phyloP scores from a whole-genome alignment of 37 sponge, comb jelly and placozoan genomes.

The Aplysina aerophoba region DNA sequence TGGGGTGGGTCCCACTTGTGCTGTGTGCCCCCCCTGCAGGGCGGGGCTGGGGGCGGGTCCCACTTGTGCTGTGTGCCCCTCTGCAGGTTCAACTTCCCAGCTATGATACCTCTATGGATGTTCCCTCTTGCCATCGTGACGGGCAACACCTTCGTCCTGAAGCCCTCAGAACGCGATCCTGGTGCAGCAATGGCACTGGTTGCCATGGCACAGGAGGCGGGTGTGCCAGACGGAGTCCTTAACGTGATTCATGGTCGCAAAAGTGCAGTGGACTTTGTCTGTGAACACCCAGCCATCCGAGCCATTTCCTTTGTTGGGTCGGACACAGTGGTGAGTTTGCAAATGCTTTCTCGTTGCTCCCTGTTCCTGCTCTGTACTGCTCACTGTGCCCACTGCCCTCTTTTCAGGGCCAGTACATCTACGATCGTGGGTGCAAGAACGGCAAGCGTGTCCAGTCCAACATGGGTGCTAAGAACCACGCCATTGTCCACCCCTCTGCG shows the following conservation, averaged over 20 bases:
- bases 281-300: conserved; percentile 87
- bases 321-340: conserved; percentile 65
- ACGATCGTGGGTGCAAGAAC: conserved; percentile 89
- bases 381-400: neutral
- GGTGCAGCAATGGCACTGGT: conserved; percentile 86
- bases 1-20: no score
- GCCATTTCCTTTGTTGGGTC: conserved; percentile 98
- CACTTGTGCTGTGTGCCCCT: no score
- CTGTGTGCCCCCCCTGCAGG: no score
- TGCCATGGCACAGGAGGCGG: conserved; percentile 92
- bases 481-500: conserved; percentile 97
- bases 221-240: conserved; percentile 93
- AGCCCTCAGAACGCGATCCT: conserved; percentile 97
- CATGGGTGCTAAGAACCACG: conserved; percentile 99
- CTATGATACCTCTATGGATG: conserved; percentile 99
- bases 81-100: conserved; percentile 93
- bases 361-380: neutral
- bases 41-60: no score
- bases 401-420: conserved; percentile 88
- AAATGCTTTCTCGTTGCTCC: neutral
- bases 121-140: conserved; percentile 94
- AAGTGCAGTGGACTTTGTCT: conserved; percentile 82
- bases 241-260: conserved; percentile 96
- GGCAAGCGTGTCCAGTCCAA: conserved; percentile 99
- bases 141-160: conserved; percentile 96